Conservation (phyloP, 2,113 vertebrate genomes). For the Oceanites oceanicus region DNA sequence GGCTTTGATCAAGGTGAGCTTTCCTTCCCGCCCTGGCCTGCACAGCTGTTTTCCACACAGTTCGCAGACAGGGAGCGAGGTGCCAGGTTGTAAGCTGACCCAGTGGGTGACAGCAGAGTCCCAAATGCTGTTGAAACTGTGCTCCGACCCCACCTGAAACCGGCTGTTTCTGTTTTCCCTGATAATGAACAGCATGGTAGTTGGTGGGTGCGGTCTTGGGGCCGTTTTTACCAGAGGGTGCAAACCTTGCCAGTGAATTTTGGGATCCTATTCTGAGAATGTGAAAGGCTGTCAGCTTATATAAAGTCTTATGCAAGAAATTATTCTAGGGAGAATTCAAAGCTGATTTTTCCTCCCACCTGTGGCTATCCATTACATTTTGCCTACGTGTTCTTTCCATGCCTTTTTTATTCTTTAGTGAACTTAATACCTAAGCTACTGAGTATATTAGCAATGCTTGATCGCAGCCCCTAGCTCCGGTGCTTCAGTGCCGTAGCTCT, state of each 20-base stretch:
- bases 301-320: conserved; percentile 67
- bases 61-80: rapidly evolving
- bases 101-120: background rate
- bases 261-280: conserved; percentile 45
- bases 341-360: conserved; percentile 62
- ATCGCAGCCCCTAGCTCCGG: background rate
- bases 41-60: background rate
- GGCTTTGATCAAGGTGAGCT: background rate
- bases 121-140: background rate
- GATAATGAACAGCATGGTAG: background rate
- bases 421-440: conserved; percentile 37
- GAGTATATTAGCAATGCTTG: background rate
- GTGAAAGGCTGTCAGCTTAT: conserved; percentile 55
- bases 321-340: conserved; percentile 55
- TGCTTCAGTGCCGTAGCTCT: background rate
- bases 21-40: background rate
- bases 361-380: conserved; percentile 63
- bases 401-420: conserved; percentile 34
- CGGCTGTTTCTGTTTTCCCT: background rate
- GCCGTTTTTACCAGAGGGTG: background rate
- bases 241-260: conserved; percentile 23
- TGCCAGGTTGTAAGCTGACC: background rate
- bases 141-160: background rate
- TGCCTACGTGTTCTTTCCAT: conserved; percentile 26
- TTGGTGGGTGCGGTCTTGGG: background rate